Evolutionary conservation across 2,888 invertebrate genomes (phyloP), one percentile per base, ranked within the genome.

Genomic region (Monochamus alternatus): DNA sequence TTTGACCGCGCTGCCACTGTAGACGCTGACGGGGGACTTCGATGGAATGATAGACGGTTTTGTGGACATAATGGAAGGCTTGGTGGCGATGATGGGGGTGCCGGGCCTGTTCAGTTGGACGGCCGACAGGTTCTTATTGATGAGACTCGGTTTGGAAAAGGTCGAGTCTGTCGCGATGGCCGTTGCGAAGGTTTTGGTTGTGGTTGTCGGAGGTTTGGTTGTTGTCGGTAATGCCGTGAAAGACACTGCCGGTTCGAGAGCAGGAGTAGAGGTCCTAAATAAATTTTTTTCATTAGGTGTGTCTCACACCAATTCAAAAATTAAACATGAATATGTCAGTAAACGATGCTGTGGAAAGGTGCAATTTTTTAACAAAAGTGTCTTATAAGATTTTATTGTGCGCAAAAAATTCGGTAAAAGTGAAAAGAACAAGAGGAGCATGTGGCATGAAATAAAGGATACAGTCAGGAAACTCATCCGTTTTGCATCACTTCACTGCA

Each of bases 91-190:
- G 14, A 76, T 68, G 10, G 76, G 75, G 7, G 80, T 81, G 9
- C 78, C 80, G 0, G 79, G 79, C 52, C 78, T 75, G 58, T 32
- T 63, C 38, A 44, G 14, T 8, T 47, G 70, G 8, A 32, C 59
- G 62, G 60, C 44, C 14, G 38, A 3, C 12, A 71, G 62, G 55
- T 67, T 80, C 73, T 78, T 78, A 66, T 78, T 78, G 22, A 78
- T 68, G 22, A 81, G 62, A 47, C 75, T 77, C 0, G 81, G 81
- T 60, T 83, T 83, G 14, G 79, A 51, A 14, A 60, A 74, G 9
- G 55, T 51, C 62, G 60, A 74, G 62, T 69, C 67, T 3, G 32
- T 64, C 12, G 64, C 47, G 10, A 47, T 66, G 4, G 66, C 12
- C 8, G 52, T n/a, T 3, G 51, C 8, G n/a, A 10, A 12, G 7